Base-by-base conservation (phyloP, 2,113 vertebrate genomes). In the Oreamnos americanus region DNA sequence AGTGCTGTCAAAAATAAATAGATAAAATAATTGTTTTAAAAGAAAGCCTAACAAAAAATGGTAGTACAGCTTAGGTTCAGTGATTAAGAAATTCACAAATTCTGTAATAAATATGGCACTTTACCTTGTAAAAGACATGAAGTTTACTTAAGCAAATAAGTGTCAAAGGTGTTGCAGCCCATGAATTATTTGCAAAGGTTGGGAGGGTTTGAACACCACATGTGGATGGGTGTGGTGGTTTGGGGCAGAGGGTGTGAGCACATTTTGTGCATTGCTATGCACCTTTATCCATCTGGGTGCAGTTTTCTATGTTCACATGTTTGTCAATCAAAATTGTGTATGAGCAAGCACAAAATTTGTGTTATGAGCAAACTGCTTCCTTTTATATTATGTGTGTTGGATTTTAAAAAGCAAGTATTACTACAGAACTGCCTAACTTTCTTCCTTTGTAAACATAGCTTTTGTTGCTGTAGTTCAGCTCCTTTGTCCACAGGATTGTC, bases 361-460 rank as follows among this genome's bases (percentile, higher is more conserved):
- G 16, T 81, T 53, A 28, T 25, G 17, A 36, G 87, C 86, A 81
- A 13, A 43, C 1, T 57, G 33, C 51, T 92, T 14, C 71, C 17
- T 55, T 39, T 58, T 57, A 0, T 7, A 81, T 62, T 33, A 79
- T 6, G 58, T 15, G 7, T 7, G 7, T 55, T 67, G 11, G 53
- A 12, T 57, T 94, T 95, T 92, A 28, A 26, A 53, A 94, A 51
- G 71, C 30, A 78, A 30, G 5, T 57, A 39, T 55, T 67, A 71
- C 49, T 30, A 23, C 16, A 60, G 47, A 71, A 92, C 23, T 25
- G 43, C 28, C 57, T 17, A 87, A 17, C 55, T 93, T 55, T 25
- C 62, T 23, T 87, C 17, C 49, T 93, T 55, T 25, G 25, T 78
- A 58, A 93, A 78, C 17, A 60, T 1, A 90, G 45, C 14, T 43